phyloP scores from a whole-genome alignment of 2,797 vertebrate genomes.

The Loriculus beryllinus region DNA sequence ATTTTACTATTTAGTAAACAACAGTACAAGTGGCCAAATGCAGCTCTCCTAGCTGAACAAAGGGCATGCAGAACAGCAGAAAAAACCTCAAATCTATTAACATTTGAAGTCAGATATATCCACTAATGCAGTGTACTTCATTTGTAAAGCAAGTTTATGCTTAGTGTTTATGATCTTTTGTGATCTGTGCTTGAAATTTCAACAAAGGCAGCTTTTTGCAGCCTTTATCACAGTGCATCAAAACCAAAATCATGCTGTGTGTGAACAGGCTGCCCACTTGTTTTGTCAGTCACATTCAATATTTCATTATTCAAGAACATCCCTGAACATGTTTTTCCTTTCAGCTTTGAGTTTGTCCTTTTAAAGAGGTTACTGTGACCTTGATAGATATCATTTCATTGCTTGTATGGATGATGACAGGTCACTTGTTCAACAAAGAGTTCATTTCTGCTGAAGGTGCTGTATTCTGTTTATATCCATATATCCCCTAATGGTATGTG shows the following conservation, averaged over 20 bases:
- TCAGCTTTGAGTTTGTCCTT: background rate
- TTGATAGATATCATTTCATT: background rate
- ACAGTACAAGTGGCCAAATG: background rate
- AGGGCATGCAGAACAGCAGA: background rate
- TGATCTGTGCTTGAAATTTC: background rate
- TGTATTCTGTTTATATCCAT: background rate
- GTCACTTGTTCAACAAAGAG: background rate
- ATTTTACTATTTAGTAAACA: background rate
- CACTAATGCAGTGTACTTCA: background rate
- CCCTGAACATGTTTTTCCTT: background rate
- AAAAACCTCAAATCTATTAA: background rate
- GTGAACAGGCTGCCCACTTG: background rate
- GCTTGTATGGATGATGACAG: background rate
- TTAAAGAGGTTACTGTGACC: background rate
- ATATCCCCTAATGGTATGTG: background rate
- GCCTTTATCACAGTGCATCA: background rate
- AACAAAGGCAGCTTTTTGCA: background rate
- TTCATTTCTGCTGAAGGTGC: conserved; percentile 8
- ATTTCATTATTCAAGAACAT: background rate
- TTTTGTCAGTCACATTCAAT: background rate
- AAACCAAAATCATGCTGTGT: background rate
- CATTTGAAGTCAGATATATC: background rate
- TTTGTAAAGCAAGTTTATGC: background rate
- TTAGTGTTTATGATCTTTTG: background rate
- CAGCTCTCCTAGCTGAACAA: background rate